These are phyloP conservation scores for Sebastes reedi DNA, from an alignment of 2,797 vertebrate genomes.

Conservation along the genomic window DNA sequence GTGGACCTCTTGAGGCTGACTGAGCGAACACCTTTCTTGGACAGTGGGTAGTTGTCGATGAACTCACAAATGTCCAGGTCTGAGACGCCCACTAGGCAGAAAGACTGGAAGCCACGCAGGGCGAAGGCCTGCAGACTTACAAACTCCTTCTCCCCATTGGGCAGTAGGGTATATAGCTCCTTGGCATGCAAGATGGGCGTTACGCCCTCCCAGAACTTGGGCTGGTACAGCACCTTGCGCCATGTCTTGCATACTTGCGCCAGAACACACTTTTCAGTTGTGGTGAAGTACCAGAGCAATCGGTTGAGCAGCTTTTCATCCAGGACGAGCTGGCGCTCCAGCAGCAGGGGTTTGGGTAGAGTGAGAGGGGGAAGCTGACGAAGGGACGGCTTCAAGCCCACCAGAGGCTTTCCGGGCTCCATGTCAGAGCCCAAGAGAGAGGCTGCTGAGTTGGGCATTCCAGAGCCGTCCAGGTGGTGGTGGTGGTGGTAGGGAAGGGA, in stretches of 20 bases:
- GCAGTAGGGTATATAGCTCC: slow-evolving; percentile 94
- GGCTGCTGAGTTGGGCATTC: slow-evolving; percentile 83
- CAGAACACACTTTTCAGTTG: slow-evolving; percentile 93
- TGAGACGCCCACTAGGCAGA: slow-evolving; percentile 97
- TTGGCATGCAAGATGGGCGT: slow-evolving; percentile 96
- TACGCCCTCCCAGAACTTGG: slow-evolving; percentile 97
- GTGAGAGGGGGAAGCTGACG: slow-evolving; percentile 80
- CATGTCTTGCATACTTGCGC: slow-evolving; percentile 98
- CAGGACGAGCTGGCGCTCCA: slow-evolving; percentile 90
- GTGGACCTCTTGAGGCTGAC: slow-evolving; percentile 98
- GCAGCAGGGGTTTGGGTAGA: slow-evolving; percentile 81
- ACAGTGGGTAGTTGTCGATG: slow-evolving; percentile 98
- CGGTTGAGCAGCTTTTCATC: slow-evolving; percentile 97
- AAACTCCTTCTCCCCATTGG: slow-evolving; percentile 95
- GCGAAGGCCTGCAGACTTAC: slow-evolving; percentile 97
- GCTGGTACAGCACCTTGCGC: slow-evolving; percentile 96
- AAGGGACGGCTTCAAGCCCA: slow-evolving; percentile 81
- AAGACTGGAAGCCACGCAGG: slow-evolving; percentile 94
- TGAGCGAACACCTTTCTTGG: slow-evolving; percentile 97
- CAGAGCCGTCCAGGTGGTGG: slow-evolving; percentile 82
- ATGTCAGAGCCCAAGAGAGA: slow-evolving; percentile 85
- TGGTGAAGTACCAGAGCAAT: slow-evolving; percentile 97
- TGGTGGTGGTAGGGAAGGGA: slow-evolving; percentile 84
- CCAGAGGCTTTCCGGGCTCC: slow-evolving; percentile 79
- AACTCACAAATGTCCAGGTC: slow-evolving; percentile 99